phyloP scores from a whole-genome alignment of 64 coral and sea anemone genomes.

The Stichodactyla mertensii region DNA sequence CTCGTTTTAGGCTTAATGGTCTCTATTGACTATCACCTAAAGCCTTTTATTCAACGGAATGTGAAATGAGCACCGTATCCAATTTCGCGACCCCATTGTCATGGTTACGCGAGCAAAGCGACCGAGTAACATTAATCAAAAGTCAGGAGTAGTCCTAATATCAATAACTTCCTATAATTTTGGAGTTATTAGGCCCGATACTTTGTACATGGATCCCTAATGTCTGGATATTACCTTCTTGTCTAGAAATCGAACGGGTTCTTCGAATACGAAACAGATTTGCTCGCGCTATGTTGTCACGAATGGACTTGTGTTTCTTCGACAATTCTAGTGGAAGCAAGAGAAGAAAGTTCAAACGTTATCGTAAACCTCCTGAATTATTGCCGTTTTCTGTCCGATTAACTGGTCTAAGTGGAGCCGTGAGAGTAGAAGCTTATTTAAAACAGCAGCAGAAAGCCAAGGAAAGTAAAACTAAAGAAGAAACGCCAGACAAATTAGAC shows the following conservation, averaged over 20 bases:
- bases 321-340: constrained; percentile 43
- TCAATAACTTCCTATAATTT: neutral
- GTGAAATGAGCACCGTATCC: constrained; percentile 3
- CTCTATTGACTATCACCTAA: neutral
- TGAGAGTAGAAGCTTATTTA: constrained; percentile 95
- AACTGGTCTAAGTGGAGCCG: constrained; percentile 93
- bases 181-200: neutral
- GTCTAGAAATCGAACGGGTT: neutral
- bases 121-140: neutral
- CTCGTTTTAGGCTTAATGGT: neutral
- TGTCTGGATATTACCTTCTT: neutral
- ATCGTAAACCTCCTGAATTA: constrained; percentile 85
- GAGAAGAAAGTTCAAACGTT: constrained; percentile 66
- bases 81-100: constrained; percentile 7
- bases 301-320: constrained; percentile 84
- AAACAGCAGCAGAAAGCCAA: constrained; percentile 72
- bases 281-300: constrained; percentile 68
- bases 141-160: neutral
- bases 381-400: constrained; percentile 87
- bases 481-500: constrained; percentile 18
- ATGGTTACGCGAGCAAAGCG: constrained; percentile 8
- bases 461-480: constrained; percentile 34
- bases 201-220: neutral
- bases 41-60: constrained; percentile 9
- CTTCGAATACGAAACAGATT: neutral